Evolutionary conservation across 1,140 invertebrate genomes (phyloP).

Genomic region (Lordiphosa clarofinis): DNA sequence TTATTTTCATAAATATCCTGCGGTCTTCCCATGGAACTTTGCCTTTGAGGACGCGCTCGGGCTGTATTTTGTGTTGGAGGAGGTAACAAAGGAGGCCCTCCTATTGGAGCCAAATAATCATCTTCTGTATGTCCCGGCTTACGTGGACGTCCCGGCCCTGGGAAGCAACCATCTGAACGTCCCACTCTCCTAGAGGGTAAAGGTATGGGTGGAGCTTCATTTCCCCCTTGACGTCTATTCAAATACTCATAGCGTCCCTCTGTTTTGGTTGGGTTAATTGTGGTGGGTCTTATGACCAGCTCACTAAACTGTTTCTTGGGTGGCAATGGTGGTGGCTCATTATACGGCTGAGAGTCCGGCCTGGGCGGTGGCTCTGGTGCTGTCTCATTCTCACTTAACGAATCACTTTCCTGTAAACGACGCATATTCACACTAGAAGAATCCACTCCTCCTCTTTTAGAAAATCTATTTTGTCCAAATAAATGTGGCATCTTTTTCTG

Average conservation of each 20-base stretch:
- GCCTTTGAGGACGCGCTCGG: constrained; percentile 53
- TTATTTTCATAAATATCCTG: constrained; percentile 77
- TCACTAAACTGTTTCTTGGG: constrained; percentile 87
- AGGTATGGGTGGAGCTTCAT: constrained; percentile 82
- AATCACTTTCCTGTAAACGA: constrained; percentile 77
- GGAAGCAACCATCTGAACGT: constrained; percentile 80
- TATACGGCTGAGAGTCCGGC: constrained; percentile 81
- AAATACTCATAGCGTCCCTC: constrained; percentile 57
- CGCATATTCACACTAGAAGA: constrained; percentile 77
- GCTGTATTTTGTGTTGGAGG: constrained; percentile 58
- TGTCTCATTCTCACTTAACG: constrained; percentile 80
- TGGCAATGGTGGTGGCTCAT: constrained; percentile 89
- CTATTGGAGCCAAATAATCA: constrained; percentile 84
- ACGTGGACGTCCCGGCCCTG: constrained; percentile 80
- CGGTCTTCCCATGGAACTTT: constrained; percentile 48
- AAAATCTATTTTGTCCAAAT: constrained; percentile 73
- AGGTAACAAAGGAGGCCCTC: constrained; percentile 52
- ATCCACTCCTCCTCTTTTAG: constrained; percentile 46
- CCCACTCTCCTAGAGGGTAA: constrained; percentile 83
- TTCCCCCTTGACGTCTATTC: constrained; percentile 41
- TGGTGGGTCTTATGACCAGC: constrained; percentile 78
- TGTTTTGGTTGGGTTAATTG: too few relatives aligned
- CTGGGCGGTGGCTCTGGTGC: constrained; percentile 87
- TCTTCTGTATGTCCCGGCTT: constrained; percentile 81
- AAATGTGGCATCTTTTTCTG: constrained; percentile 78